phyloP scores from a whole-genome alignment of 2,888 invertebrate species.

The Hoplodrina ambigua region DNA sequence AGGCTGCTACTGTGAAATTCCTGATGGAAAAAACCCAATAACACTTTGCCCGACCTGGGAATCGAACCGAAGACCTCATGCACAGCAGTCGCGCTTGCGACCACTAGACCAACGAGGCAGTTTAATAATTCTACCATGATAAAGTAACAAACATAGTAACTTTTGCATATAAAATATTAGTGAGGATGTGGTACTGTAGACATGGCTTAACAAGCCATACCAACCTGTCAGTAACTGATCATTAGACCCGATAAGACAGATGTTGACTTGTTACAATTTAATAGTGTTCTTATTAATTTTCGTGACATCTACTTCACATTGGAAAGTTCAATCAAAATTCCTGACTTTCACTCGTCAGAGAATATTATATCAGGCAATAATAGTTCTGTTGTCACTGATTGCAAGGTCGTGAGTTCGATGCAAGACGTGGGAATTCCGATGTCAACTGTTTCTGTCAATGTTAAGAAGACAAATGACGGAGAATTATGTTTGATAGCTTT shows the following conservation, averaged over 20 bases:
- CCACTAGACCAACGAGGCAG: too few relatives aligned
- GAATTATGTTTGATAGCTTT: background rate
- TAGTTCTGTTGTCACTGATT: constrained; percentile 25
- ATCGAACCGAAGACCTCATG: too few relatives aligned
- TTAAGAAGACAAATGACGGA: constrained; percentile 2
- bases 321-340: constrained; percentile 62
- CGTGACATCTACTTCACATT: constrained; percentile 51
- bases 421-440: constrained; percentile 21
- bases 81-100: too few relatives aligned
- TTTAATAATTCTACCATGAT: too few relatives aligned
- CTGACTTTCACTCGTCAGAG: constrained; percentile 58
- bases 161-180: too few relatives aligned
- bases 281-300: constrained; percentile 58
- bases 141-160: too few relatives aligned
- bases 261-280: constrained; percentile 56
- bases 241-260: constrained; percentile 41
- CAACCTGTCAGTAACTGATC: constrained; percentile 40
- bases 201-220: background rate
- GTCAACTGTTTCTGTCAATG: constrained; percentile 15
- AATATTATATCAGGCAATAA: constrained; percentile 40
- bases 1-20: too few relatives aligned
- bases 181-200: background rate
- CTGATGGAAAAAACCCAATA: too few relatives aligned
- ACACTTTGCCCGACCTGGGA: too few relatives aligned
- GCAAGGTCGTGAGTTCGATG: constrained; percentile 22